Evolutionary conservation across 2,888 invertebrate species (phyloP).

Genomic region (Sisyra nigra): DNA sequence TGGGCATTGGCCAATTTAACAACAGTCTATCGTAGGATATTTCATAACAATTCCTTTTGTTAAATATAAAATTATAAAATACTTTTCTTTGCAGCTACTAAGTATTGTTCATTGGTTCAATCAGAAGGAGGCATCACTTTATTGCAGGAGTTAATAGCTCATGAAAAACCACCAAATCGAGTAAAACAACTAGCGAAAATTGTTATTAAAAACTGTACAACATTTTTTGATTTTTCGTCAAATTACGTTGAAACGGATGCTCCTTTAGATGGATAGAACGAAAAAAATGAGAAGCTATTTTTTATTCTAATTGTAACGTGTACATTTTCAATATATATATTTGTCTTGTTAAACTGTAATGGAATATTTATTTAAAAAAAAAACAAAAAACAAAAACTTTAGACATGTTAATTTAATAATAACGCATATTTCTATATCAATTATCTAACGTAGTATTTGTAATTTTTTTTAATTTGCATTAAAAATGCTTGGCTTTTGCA

Average conservation of each 20-base stretch:
- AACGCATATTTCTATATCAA: too few relatives aligned
- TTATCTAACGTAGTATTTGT: too few relatives aligned
- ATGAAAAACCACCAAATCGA: constrained; percentile 42
- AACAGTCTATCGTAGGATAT: constrained; percentile 69
- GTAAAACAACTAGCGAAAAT: constrained; percentile 52
- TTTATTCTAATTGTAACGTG: not conserved
- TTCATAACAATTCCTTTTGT: not conserved
- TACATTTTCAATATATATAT: not conserved
- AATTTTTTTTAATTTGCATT: too few relatives aligned
- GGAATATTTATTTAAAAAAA: not conserved
- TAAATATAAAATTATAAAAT: constrained; percentile 6
- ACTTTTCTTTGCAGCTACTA: constrained; percentile 49
- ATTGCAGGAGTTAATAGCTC: constrained; percentile 44
- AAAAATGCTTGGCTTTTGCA: too few relatives aligned
- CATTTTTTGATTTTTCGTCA: constrained; percentile 16
- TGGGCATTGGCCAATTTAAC: constrained; percentile 97
- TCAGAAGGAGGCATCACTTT: constrained; percentile 70
- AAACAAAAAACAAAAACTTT: too few relatives aligned
- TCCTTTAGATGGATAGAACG: constrained; percentile 14
- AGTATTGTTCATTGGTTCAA: constrained; percentile 80
- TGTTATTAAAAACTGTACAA: constrained; percentile 49
- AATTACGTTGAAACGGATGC: constrained; percentile 16
- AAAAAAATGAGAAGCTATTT: not conserved
- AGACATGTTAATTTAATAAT: too few relatives aligned
- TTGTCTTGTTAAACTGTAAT: not conserved